phyloP scores from a whole-genome alignment of 2,797 vertebrate genomes.

The Orestias chungarensis region DNA sequence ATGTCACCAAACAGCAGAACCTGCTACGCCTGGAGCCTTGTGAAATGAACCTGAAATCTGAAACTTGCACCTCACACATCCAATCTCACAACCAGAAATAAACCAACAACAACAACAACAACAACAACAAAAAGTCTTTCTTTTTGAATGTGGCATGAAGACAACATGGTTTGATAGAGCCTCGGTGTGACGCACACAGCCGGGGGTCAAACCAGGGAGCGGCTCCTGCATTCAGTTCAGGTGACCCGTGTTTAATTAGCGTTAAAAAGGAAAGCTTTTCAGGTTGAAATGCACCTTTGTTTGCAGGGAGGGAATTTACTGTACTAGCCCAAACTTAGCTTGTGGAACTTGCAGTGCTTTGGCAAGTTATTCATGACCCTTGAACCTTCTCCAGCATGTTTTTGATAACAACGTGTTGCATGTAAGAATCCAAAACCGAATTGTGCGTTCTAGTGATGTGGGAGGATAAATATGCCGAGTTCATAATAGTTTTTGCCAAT shows the following conservation, averaged over 20 bases:
- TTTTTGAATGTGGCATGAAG: not conserved
- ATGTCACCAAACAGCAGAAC: constrained; percentile 35
- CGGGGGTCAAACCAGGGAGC: constrained; percentile 9
- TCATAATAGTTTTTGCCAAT: not conserved
- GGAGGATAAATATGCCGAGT: not conserved
- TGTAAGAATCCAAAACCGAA: not conserved
- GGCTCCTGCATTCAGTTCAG: constrained; percentile 1
- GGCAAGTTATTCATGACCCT: not conserved
- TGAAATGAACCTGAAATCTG: constrained; percentile 38
- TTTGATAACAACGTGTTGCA: not conserved
- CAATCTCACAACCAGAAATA: no score
- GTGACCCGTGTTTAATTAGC: constrained; percentile 10
- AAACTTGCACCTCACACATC: not conserved
- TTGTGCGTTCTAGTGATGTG: not conserved
- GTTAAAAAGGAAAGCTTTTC: constrained; percentile 1
- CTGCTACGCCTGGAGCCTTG: constrained; percentile 23
- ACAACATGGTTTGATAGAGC: constrained; percentile 12
- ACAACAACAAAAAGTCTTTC: no score
- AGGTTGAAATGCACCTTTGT: not conserved
- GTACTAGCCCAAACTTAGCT: not conserved
- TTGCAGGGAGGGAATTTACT: not conserved
- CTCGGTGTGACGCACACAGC: constrained; percentile 12
- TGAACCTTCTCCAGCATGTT: not conserved
- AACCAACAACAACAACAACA: no score
- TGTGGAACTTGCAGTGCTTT: not conserved